Evolutionary conservation across 2,797 vertebrate species (phyloP).

Genomic region (Coregonus ussuriensis): DNA sequence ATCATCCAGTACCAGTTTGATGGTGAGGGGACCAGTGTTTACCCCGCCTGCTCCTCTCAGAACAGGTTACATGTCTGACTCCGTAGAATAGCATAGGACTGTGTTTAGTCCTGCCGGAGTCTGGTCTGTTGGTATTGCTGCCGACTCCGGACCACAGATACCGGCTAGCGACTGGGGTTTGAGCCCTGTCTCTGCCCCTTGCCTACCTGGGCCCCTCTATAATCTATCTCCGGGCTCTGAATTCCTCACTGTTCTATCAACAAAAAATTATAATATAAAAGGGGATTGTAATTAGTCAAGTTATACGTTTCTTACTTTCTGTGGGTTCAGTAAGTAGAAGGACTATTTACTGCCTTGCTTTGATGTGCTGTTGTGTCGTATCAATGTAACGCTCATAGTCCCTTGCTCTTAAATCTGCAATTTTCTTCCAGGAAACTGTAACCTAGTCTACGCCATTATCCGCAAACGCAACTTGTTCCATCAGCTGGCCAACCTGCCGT

Average conservation of each 20-base stretch:
- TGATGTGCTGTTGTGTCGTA: neutral
- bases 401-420: neutral
- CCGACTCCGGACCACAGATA: neutral
- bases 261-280: too few relatives aligned
- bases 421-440: slow-evolving; percentile 76
- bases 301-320: too few relatives aligned
- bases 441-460: slow-evolving; percentile 97
- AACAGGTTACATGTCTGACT: neutral
- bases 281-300: too few relatives aligned
- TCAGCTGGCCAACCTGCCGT: slow-evolving; percentile 92
- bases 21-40: slow-evolving; percentile 71
- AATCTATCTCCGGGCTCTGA: neutral
- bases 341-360: neutral
- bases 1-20: slow-evolving; percentile 99
- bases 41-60: neutral
- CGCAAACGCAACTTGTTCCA: slow-evolving; percentile 95
- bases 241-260: too few relatives aligned
- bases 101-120: neutral
- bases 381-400: neutral
- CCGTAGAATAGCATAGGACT: neutral
- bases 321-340: too few relatives aligned
- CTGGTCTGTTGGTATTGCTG: too few relatives aligned
- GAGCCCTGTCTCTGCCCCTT: neutral
- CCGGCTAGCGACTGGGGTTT: neutral
- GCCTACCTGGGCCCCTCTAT: neutral